Conservation (phyloP, 2,797 vertebrate genomes). For the Sylvia borin region DNA sequence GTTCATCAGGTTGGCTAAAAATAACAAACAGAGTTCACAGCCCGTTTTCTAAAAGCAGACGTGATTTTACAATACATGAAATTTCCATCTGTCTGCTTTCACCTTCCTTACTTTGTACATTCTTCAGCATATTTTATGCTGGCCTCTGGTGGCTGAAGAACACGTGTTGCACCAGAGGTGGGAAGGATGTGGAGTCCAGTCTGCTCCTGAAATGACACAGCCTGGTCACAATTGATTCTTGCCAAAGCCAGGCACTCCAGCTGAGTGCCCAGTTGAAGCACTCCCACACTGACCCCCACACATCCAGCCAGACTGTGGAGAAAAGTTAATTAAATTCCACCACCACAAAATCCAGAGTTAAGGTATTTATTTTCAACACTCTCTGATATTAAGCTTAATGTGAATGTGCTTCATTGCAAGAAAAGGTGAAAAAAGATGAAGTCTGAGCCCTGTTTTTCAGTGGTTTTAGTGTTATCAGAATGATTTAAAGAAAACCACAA, state of each 20-base stretch:
- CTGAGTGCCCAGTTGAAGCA: background rate
- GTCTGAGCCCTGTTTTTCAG: background rate
- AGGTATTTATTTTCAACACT: background rate
- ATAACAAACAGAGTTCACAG: background rate
- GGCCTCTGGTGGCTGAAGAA: background rate
- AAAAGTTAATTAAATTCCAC: background rate
- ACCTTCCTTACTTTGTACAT: background rate
- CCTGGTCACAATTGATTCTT: background rate
- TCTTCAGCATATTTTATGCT: background rate
- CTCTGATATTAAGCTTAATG: background rate
- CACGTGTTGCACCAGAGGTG: background rate
- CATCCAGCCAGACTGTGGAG: background rate
- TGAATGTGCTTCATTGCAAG: background rate
- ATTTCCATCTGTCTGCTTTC: background rate
- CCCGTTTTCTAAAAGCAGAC: slow-evolving; percentile 1
- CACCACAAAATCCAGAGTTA: background rate
- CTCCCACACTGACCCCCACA: background rate
- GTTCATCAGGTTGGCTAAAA: slow-evolving; percentile 34
- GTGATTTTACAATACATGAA: background rate
- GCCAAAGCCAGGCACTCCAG: background rate
- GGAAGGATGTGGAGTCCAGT: background rate
- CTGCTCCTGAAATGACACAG: background rate
- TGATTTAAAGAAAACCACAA: background rate
- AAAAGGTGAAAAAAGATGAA: background rate
- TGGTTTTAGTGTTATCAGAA: background rate